Base-by-base conservation (phyloP, 2,797 vertebrate genomes). In the Hippoglossus hippoglossus region DNA sequence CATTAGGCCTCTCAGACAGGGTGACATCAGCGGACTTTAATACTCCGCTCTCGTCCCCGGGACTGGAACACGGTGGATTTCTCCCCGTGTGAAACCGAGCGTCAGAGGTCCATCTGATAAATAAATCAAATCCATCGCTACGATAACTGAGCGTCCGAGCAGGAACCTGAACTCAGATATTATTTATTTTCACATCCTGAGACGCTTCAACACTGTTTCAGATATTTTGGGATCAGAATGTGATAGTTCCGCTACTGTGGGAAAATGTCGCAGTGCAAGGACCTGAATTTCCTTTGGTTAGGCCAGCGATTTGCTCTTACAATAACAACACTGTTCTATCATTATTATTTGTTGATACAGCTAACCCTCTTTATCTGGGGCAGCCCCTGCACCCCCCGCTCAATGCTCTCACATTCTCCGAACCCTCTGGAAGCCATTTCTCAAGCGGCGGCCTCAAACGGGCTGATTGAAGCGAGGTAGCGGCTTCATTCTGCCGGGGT, bases 291-390 rank as follows among this genome's bases (percentile, higher is more conserved):
- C 86, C 85, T 90, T 51, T 55, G 79, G 79, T 67, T 64, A 67
- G 84, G 63, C 67, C 79, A 71, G 83, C 79, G 71, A 82, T 84
- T 90, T 84, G 81, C 79, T 84, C 77, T 71, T 88, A 90, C 86
- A 91, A 91, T 86, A 91, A 89, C 90, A 92, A 86, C 81, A 74
- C 86, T 71, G 83, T 82, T 86, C 80, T 51, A 71, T 81, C 63
- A 34, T 90, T 78, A 90, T 80, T 88, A 84, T 80, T 85, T 89
- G 85, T 90, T 89, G 91, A 81, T 83, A 82, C 82, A 77, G 86
- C 79, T 88, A 88, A 85, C 79, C 77, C 83, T 75, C 80, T 89
- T 85, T 89, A 91, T 90, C 89, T 87, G 80, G 89, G 85, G 74
- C 84, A 77, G 61, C 63, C 60, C 63, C 52, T 3, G 13, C 54